Evolutionary conservation across 2,888 invertebrate species (phyloP), one percentile per base, ranked within the genome.

Genomic region (Helicoverpa assulta): DNA sequence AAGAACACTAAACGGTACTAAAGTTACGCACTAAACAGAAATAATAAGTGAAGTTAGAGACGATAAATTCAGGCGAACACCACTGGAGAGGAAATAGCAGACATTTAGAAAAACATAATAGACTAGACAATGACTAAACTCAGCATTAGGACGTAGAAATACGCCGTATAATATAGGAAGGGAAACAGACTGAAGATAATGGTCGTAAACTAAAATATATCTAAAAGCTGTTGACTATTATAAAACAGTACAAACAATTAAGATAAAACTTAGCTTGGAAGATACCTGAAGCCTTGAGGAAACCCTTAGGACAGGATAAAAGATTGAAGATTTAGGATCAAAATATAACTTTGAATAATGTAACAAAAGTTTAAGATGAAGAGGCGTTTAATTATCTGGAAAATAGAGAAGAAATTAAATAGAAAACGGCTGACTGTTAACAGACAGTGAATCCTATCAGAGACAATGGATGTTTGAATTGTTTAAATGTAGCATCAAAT

Each of bases 21-120:
- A 79, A 68, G 5, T 61, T 63, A 56, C 62, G 62, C 52, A 57
- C 14, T 56, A 47, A 64, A 75, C 59, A 63, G 5, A 54, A 76
- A 75, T 57, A 68, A 54, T 52, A 75, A 51, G 50, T 50, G 16
- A 68, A 60, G 37, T 51, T 63, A 54, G 5, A 54, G 50, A 18
- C 60, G 29, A 60, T 76, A 76, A 68, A 76, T 76, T 69, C 14
- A 14, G 6, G 12, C n/a, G 37, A 43, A 54, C 65, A 60, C 61
- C 57, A 65, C 57, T 51, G 37, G 33, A 76, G 65, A 76, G 76
- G 76, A 76, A 76, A 76, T 80, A 69, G 61, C 16, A 61, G 50
- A 76, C 69, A 37, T 74, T 74, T 51, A 40, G 63, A 50, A 64
- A 68, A 69, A 64, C 18, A 65, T 55, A 19, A 63, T 50, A 56